Evolutionary conservation across 2,888 invertebrate genomes (phyloP), one percentile per base, ranked within the genome.

Genomic region (Baccha elongata): DNA sequence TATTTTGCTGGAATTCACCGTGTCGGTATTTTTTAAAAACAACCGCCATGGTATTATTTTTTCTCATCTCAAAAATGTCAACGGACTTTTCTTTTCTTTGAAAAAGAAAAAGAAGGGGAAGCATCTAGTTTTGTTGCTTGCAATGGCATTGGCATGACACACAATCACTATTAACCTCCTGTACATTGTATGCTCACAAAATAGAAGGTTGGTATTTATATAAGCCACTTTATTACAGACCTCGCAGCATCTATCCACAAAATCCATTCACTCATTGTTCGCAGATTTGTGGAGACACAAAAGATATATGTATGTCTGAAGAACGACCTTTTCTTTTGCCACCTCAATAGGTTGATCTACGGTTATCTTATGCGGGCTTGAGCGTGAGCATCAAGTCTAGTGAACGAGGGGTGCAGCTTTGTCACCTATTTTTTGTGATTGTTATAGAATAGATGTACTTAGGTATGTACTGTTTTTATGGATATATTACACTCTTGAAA

Each of bases 251-350:
- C 65, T 60, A 75, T 53, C 65, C 65, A 75, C 71, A 69, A 81
- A n/a, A 75, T 75, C 71, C 76, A 81, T 67, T 71, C 75, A 50
- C 52, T 65, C 53, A 71, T 81, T 81, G 81, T 81, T 81, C 53
- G 76, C 76, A 42, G 76, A 81, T 81, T 81, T 81, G 48, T 81
- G 53, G 48, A 52, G 52, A 42, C 46, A 71, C 76, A 76, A 81
- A 65, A 65, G 81, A 65, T 48, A 62, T 53, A 69, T 46, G 3
- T 19, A 32, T 44, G 29, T 37, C 60, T 53, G 50, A 67, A 26
- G 71, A 71, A 60, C 64, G 81, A 75, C 81, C 81, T 81, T 75
- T 81, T 71, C 64, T 58, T 69, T 75, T 75, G 58, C 71, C 81
- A 75, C 81, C 65, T 81, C 76, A 81, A 65, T 76, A 58, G 76